phyloP scores from a whole-genome alignment of 2,888 invertebrate species.

The Calliopum simillimum region DNA sequence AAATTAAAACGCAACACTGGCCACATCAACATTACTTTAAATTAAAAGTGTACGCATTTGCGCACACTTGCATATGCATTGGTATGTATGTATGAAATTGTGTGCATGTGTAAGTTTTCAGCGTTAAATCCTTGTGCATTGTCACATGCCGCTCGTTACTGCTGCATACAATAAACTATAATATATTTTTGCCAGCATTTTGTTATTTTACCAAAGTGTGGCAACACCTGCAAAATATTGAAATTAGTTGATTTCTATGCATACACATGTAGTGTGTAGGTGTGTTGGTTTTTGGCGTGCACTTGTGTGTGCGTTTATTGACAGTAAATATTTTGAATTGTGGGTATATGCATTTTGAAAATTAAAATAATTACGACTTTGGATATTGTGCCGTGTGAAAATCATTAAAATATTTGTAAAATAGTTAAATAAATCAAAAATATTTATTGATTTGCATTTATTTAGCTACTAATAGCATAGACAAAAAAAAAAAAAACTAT shows the following conservation, averaged over 20 bases:
- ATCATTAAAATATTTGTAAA: too few species aligned
- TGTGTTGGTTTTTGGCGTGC: not conserved
- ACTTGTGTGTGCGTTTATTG: not conserved
- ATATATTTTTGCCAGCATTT: not conserved
- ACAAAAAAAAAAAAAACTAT: too few species aligned
- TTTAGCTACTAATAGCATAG: too few species aligned
- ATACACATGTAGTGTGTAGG: constrained; percentile 10
- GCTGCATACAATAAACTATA: too few species aligned
- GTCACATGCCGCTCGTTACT: too few species aligned
- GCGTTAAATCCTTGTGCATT: not conserved
- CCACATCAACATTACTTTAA: constrained; percentile 42
- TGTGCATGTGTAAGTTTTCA: not conserved
- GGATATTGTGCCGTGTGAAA: too few species aligned
- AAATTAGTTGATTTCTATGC: constrained; percentile 9
- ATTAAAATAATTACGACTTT: constrained; percentile 5
- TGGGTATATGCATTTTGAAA: not conserved
- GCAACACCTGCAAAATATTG: constrained; percentile 21
- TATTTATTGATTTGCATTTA: too few species aligned
- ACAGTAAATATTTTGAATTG: not conserved
- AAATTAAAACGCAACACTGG: constrained; percentile 36
- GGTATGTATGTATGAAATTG: not conserved
- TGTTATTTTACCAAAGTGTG: not conserved
- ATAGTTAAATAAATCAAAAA: too few species aligned
- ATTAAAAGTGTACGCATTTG: constrained; percentile 31
- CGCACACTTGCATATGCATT: too few species aligned